Conservation (phyloP, 2,113 vertebrate species). For the Callipepla californica region DNA sequence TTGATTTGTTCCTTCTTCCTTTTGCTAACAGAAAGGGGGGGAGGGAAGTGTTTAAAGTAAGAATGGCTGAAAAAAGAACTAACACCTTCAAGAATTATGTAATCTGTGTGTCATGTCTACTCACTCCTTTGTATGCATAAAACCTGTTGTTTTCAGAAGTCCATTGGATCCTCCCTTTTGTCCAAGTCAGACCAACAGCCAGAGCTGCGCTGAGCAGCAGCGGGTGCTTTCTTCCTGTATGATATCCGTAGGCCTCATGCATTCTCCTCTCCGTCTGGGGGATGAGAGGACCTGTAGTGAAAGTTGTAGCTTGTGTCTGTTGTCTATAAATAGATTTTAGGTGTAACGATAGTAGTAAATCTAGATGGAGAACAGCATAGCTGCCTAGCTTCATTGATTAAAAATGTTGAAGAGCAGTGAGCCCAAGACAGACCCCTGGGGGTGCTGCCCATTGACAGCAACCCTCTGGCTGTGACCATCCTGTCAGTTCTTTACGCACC, state of each 20-base stretch:
- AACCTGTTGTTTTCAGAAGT: not conserved
- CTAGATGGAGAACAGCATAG: not conserved
- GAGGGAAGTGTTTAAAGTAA: not conserved
- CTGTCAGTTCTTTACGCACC: no score
- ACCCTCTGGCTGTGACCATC: no score
- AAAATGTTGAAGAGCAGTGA: not conserved
- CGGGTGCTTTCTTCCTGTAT: fast-evolving
- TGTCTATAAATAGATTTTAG: not conserved
- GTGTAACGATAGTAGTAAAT: not conserved
- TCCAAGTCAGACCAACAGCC: not conserved
- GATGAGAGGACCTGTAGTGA: not conserved
- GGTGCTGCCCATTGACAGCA: no score
- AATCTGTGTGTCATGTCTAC: not conserved
- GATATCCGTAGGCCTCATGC: not conserved
- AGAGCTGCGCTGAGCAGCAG: not conserved
- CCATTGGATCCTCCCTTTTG: not conserved
- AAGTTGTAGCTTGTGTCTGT: not conserved
- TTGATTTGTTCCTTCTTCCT: not conserved
- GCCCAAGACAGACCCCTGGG: no score
- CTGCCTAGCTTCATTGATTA: not conserved
- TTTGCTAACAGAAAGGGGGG: not conserved
- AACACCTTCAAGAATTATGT: not conserved
- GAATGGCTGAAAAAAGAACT: not conserved
- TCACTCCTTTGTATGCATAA: not conserved
- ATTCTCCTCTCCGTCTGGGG: not conserved